Evolutionary conservation across 2,888 invertebrate genomes (phyloP).

Genomic region (Spodoptera picta): DNA sequence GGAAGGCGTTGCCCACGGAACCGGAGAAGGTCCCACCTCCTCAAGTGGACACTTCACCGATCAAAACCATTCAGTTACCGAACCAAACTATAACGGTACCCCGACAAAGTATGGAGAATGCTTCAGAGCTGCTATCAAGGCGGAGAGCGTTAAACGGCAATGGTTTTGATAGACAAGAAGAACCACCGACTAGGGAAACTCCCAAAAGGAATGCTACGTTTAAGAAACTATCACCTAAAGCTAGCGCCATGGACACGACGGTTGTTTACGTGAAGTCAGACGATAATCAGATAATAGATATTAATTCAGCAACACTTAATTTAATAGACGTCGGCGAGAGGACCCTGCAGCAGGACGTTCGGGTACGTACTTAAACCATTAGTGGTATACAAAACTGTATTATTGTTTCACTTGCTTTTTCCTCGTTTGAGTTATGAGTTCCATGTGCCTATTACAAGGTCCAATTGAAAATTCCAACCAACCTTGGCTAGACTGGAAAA

Average conservation of each 20-base stretch:
- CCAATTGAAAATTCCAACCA: too few species aligned
- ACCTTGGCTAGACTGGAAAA: too few species aligned
- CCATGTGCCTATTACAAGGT: too few species aligned
- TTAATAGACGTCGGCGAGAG: constrained; percentile 75
- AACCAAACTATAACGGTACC: constrained; percentile 84
- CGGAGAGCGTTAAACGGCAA: constrained; percentile 73
- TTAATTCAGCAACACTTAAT: constrained; percentile 83
- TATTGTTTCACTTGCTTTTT: too few species aligned
- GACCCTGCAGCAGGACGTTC: constrained; percentile 71
- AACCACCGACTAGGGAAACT: constrained; percentile 71
- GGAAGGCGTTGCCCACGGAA: constrained; percentile 79
- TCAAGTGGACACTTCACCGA: constrained; percentile 70
- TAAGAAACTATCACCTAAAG: constrained; percentile 76
- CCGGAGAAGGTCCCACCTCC: constrained; percentile 69
- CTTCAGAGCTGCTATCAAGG: constrained; percentile 79
- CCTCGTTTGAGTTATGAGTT: too few species aligned
- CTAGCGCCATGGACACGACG: constrained; percentile 74
- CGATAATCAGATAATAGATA: constrained; percentile 80
- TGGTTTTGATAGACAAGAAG: constrained; percentile 71
- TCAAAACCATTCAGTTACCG: constrained; percentile 80
- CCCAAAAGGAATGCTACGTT: constrained; percentile 82
- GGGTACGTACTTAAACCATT: constrained; percentile 40
- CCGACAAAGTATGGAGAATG: constrained; percentile 80
- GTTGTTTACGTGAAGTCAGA: constrained; percentile 77
- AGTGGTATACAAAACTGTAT: too few species aligned